Conservation (phyloP, 2,113 vertebrate species). For the Polypterus senegalus region DNA sequence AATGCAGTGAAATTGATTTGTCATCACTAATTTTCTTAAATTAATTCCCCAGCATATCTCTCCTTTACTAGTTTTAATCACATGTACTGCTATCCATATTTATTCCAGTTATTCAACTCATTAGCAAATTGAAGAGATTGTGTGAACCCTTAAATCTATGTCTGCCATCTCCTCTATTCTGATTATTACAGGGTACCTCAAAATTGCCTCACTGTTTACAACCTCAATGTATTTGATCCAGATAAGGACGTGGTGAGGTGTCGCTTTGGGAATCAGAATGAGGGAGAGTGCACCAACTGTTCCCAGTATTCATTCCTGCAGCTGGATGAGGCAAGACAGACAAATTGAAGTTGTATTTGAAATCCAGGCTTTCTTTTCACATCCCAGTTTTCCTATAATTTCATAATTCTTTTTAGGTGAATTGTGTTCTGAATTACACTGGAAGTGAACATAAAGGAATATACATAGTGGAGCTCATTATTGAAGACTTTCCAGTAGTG, state of each 20-base stretch:
- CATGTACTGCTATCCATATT: too few species aligned
- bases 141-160: neutral
- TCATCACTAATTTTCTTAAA: too few species aligned
- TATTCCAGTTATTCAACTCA: too few species aligned
- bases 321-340: neutral
- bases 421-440: slow-evolving; percentile 3
- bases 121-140: neutral
- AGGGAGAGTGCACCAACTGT: slow-evolving; percentile 3
- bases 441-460: neutral
- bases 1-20: too few species aligned
- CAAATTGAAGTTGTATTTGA: neutral
- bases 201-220: slow-evolving; percentile 1
- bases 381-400: too few species aligned
- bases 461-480: slow-evolving; percentile 5
- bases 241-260: slow-evolving; percentile 5
- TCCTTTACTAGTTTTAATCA: too few species aligned
- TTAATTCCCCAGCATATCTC: too few species aligned
- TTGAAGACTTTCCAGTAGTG: slow-evolving; percentile 9
- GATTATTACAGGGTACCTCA: slow-evolving; percentile 6
- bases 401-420: neutral
- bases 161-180: neutral
- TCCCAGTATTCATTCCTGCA: neutral
- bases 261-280: neutral
- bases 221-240: slow-evolving; percentile 5
- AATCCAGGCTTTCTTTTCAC: too few species aligned